Conservation (phyloP, 2,888 invertebrate species). For the Rhaphigaster nebulosa region DNA sequence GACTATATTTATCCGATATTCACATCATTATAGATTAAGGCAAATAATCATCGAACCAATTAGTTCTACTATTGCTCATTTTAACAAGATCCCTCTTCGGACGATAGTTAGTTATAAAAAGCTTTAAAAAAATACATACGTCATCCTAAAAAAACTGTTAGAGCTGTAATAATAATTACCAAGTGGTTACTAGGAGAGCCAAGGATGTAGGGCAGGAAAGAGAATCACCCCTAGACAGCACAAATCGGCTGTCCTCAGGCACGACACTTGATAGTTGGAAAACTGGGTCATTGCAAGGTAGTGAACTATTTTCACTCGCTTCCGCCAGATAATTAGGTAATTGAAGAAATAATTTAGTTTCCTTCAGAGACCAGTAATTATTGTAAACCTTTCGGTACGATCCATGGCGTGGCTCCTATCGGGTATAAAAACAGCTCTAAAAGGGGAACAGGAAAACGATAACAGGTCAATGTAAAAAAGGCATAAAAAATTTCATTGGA, state of each 20-base stretch:
- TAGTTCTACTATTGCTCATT: background rate
- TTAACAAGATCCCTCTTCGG: background rate
- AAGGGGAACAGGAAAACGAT: background rate
- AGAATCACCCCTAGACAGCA: background rate
- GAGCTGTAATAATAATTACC: background rate
- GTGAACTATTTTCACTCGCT: background rate
- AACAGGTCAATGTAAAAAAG: background rate
- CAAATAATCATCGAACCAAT: too few species aligned
- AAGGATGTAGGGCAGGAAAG: constrained; percentile 18
- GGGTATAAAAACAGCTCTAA: background rate
- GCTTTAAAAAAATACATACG: background rate
- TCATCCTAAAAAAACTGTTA: background rate
- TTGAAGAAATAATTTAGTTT: constrained; percentile 36
- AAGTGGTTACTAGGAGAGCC: background rate
- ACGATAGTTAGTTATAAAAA: background rate
- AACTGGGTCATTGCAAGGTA: constrained; percentile 3
- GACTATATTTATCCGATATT: too few species aligned
- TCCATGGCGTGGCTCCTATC: background rate
- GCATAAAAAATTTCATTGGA: too few species aligned
- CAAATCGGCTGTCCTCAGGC: constrained; percentile 7
- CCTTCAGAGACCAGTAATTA: background rate
- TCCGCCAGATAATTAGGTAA: background rate
- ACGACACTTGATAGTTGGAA: constrained; percentile 42
- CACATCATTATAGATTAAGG: too few species aligned
- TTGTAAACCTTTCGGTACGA: background rate